Conservation (phyloP, 2,797 vertebrate species). For the Xenopus petersii region DNA sequence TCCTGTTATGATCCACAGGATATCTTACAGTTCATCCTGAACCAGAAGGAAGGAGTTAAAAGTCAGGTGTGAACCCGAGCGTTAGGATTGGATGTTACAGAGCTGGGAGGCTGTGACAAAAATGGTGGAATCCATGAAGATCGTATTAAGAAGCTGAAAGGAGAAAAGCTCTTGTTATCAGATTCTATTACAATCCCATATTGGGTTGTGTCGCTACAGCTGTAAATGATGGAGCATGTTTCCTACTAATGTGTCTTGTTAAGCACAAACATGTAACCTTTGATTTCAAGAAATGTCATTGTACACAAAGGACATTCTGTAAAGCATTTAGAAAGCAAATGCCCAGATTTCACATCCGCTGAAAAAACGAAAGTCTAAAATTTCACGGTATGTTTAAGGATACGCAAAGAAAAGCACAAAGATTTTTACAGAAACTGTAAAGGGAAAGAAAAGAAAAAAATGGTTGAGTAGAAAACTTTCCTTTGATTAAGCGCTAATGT, state of each 20-base stretch:
- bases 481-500: not conserved
- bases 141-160: not conserved
- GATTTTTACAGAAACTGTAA: not conserved
- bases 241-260: conserved; percentile 39
- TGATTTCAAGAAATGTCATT: conserved; percentile 10
- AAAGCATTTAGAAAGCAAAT: not conserved
- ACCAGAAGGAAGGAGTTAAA: conserved; percentile 43
- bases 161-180: conserved; percentile 1
- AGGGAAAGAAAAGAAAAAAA: not conserved
- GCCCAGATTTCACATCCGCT: not conserved
- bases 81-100: too few species aligned
- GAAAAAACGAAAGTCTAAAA: not conserved
- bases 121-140: conserved; percentile 2
- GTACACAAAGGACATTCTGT: conserved; percentile 6
- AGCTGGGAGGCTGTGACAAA: not conserved
- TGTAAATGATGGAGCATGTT: conserved; percentile 38
- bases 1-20: conserved; percentile 36
- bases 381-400: not conserved
- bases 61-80: conserved; percentile 33
- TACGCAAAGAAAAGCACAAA: conserved; percentile 13
- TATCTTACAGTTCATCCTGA: conserved; percentile 45
- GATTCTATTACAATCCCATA: conserved; percentile 8
- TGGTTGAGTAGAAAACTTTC: not conserved
- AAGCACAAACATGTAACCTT: conserved; percentile 38
- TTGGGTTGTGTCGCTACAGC: conserved; percentile 9